These are phyloP conservation scores for Penaeus indicus DNA, from an alignment of 1,140 invertebrate species.

Conservation along the genomic window DNA sequence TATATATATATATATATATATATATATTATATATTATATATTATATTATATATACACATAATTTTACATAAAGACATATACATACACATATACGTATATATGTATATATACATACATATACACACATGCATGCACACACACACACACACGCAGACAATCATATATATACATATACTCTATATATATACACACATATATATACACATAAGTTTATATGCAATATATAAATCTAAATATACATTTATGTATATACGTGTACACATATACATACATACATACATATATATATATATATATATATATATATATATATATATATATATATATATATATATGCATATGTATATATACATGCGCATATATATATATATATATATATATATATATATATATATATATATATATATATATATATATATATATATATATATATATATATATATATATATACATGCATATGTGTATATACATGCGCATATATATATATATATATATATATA, in stretches of 20 bases:
- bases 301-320: constrained; percentile 2
- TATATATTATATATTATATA: too few species aligned
- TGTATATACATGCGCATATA: too few species aligned
- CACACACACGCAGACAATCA: too few species aligned
- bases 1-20: too few species aligned
- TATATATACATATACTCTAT: neutral
- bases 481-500: too few species aligned
- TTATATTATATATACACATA: too few species aligned
- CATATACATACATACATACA: neutral
- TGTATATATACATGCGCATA: neutral
- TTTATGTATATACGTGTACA: constrained; percentile 9
- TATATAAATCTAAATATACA: constrained; percentile 18
- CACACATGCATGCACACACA: too few species aligned
- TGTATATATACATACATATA: too few species aligned
- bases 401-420: neutral
- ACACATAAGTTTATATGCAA: constrained; percentile 24
- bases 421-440: too few species aligned
- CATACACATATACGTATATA: too few species aligned
- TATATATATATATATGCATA: neutral
- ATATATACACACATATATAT: neutral
- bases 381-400: neutral
- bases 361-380: constrained; percentile 7
- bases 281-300: constrained; percentile 11
- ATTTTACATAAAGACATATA: too few species aligned
- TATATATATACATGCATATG: too few species aligned